Evolutionary conservation across 2,888 invertebrate genomes (phyloP), one percentile per base, ranked within the genome.

Genomic region (Zaprionus lineosus): DNA sequence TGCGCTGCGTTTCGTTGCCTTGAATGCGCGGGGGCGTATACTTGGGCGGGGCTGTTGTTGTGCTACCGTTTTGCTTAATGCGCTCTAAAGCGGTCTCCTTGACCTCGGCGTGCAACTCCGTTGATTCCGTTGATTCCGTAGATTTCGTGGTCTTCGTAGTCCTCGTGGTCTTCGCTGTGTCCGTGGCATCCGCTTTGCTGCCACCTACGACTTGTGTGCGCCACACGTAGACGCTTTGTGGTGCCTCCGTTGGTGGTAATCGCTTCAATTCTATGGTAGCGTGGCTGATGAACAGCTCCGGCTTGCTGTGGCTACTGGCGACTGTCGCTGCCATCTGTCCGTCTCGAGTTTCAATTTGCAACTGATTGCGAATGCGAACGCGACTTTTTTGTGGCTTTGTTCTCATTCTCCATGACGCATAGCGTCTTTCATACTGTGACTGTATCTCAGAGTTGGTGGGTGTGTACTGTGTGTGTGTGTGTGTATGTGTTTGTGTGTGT

Each of bases 321-420:
- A 57, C 53, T 43, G 64, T 47, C 36, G 46, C 43, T 61, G 75
- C 73, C 68, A 84, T 83, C 79, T 84, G 72, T 56, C 24, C 60
- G 61, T 55, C 53, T 84, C 73, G 65, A 75, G 64, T 75, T 46
- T 63, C 55, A 60, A 48, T 68, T 63, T 65, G 68, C 56, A 78
- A 78, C 78, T 78, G 83, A 62, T 50, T 77, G 57, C 55, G 63
- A 59, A 48, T 52, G 44, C 60, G 61, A 65, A 43, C 64, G 77
- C 58, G 74, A 58, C 51, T 68, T 78, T 57, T 53, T 33, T 62
- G 70, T n/a, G n/a, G n/a, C n/a, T n/a, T n/a, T n/a, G n/a, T n/a
- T n/a, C n/a, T n/a, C n/a, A n/a, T n/a, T n/a, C n/a, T n/a, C n/a
- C n/a, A n/a, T n/a, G n/a, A 24, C 24, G 24, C 8, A 8, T n/a